Conservation (phyloP, 2,888 invertebrate species). For the Eristalis arbustorum region DNA sequence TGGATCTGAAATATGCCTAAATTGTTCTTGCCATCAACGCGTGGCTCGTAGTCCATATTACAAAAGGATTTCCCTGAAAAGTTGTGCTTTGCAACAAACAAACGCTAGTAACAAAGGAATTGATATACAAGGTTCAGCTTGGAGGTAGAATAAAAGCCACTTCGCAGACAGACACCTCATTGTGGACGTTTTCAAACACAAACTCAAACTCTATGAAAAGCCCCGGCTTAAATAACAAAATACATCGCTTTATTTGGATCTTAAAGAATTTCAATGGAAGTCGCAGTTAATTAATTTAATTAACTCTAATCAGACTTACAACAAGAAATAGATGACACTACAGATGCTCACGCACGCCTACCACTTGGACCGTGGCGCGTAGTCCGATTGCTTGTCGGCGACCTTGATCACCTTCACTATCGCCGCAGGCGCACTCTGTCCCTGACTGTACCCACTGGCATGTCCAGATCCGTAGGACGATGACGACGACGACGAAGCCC, state of each 20-base stretch:
- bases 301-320: slow-evolving; percentile 32
- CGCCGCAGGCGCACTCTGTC: not conserved
- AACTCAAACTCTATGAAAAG: not conserved
- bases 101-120: no score
- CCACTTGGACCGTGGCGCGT: not conserved
- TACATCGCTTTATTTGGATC: not conserved
- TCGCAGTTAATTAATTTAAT: slow-evolving; percentile 11
- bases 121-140: no score
- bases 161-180: no score
- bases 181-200: not conserved
- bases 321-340: not conserved
- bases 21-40: no score
- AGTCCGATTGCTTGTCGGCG: not conserved
- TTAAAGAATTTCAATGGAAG: not conserved
- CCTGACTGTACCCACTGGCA: not conserved
- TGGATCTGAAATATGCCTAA: no score
- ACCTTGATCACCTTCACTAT: slow-evolving; percentile 1
- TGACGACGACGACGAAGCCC: not conserved
- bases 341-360: not conserved
- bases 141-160: no score
- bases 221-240: not conserved
- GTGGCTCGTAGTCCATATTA: no score
- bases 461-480: not conserved
- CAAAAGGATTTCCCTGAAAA: no score
- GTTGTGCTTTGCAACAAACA: no score